phyloP scores from a whole-genome alignment of 2,888 invertebrate species.

The Pseudococcus viburni region DNA sequence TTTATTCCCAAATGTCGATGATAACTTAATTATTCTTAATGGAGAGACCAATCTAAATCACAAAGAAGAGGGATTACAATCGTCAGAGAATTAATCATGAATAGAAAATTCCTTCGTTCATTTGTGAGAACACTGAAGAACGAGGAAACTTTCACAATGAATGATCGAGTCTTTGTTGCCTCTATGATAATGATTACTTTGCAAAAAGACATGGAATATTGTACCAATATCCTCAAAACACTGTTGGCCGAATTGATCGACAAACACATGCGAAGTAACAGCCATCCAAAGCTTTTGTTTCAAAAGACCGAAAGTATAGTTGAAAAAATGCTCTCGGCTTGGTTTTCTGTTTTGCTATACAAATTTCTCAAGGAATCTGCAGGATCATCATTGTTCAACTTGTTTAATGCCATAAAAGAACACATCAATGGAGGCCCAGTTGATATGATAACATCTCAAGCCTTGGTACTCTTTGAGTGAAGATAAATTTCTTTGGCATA shows the following conservation, averaged over 20 bases:
- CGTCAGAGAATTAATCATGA: constrained; percentile 96
- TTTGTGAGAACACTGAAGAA: constrained; percentile 98
- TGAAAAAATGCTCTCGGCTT: constrained; percentile 99
- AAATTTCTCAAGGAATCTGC: constrained; percentile 98
- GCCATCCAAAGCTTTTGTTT: constrained; percentile 93
- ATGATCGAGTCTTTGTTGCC: constrained; percentile 96
- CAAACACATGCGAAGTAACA: constrained; percentile 97
- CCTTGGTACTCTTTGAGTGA: constrained; percentile 98
- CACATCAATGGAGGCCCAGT: constrained; percentile 82
- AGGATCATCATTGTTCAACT: constrained; percentile 96
- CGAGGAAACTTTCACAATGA: constrained; percentile 94
- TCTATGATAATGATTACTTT: constrained; percentile 98
- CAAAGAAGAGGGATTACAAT: constrained; percentile 92
- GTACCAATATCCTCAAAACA: constrained; percentile 98
- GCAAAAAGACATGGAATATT: constrained; percentile 99
- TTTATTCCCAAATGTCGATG: constrained; percentile 95
- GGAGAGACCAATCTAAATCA: constrained; percentile 90
- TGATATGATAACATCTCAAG: constrained; percentile 97
- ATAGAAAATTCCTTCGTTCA: constrained; percentile 95
- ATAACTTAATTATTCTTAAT: constrained; percentile 95
- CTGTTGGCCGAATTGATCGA: constrained; percentile 96
- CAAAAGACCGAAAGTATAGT: constrained; percentile 97
- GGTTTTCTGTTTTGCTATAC: constrained; percentile 99
- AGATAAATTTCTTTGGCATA: constrained; percentile 98
- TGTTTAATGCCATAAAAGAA: constrained; percentile 98